These are phyloP conservation scores for Trachymyrmex cornetzi DNA, from an alignment of 1,140 invertebrate species.

Conservation along the genomic window DNA sequence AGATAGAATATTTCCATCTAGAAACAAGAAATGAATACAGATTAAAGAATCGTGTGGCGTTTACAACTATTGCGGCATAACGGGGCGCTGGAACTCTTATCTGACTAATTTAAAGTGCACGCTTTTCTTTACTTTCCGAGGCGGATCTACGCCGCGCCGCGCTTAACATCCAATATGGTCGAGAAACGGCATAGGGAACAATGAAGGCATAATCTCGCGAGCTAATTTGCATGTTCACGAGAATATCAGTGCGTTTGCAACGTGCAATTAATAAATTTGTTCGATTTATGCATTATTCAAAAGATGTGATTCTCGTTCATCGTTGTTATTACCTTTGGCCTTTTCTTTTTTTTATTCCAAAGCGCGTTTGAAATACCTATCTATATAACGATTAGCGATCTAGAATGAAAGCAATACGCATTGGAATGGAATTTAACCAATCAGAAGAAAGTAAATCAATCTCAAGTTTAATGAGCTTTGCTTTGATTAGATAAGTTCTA, in stretches of 20 bases:
- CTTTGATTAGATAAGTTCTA: too few species aligned
- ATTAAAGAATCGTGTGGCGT: background rate
- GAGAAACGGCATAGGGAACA: constrained; percentile 66
- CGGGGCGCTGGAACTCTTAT: constrained; percentile 70
- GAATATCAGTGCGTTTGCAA: constrained; percentile 71
- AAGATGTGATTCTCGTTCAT: constrained; percentile 43
- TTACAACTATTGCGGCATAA: constrained; percentile 14
- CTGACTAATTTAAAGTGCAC: constrained; percentile 66
- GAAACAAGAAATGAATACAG: background rate
- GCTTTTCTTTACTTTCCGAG: constrained; percentile 56
- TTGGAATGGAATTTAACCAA: too few species aligned
- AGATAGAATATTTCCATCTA: background rate
- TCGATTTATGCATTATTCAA: constrained; percentile 76
- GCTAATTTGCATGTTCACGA: constrained; percentile 72
- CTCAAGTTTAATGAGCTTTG: too few species aligned
- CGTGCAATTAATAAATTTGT: constrained; percentile 79
- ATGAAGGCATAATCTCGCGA: constrained; percentile 64
- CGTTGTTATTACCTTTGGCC: background rate
- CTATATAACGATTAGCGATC: constrained; percentile 26
- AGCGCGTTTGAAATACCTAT: background rate
- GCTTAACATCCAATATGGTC: constrained; percentile 60
- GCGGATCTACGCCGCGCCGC: constrained; percentile 60
- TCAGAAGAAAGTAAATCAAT: too few species aligned
- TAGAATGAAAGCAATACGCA: background rate
- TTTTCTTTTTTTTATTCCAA: background rate